These are phyloP conservation scores for Amazona ochrocephala DNA, from an alignment of 2,797 vertebrate genomes.

Conservation along the genomic window DNA sequence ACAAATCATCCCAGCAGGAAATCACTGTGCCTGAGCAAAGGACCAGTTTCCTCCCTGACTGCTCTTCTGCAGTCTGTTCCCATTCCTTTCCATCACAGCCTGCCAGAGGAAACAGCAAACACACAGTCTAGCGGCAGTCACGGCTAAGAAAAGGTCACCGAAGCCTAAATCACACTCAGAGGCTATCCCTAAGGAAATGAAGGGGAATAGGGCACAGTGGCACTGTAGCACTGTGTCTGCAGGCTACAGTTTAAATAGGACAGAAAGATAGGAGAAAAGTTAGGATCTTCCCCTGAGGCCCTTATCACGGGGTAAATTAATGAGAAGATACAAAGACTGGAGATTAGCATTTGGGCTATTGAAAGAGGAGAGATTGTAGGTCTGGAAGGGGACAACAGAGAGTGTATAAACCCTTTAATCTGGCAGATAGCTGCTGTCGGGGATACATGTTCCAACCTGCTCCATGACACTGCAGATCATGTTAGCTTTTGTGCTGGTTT, in stretches of 20 bases:
- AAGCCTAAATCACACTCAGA: background rate
- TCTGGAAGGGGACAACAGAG: background rate
- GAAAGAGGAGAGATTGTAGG: background rate
- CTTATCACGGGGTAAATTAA: constrained; percentile 29
- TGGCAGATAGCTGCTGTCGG: background rate
- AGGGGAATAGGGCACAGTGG: background rate
- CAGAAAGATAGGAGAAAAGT: background rate
- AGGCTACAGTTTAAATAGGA: background rate
- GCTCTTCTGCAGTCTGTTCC: background rate
- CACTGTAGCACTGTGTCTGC: background rate
- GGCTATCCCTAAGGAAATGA: background rate
- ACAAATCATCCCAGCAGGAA: background rate
- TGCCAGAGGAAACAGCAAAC: background rate
- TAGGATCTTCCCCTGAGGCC: background rate
- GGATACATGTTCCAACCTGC: constrained; percentile 13
- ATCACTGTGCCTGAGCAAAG: background rate
- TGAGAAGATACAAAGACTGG: background rate
- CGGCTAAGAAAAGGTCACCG: background rate
- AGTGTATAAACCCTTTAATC: constrained; percentile 51
- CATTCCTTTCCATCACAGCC: background rate
- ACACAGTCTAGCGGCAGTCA: background rate
- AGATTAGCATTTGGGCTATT: background rate
- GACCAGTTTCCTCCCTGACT: background rate
- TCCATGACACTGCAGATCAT: constrained; percentile 41
- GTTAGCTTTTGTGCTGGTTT: constrained; percentile 55